A percentile compares a stretch with the other conserved stretches of the same genome.
Conservation (phyloP, 2,888 invertebrate genomes). For the Orthosia gothica region DNA sequence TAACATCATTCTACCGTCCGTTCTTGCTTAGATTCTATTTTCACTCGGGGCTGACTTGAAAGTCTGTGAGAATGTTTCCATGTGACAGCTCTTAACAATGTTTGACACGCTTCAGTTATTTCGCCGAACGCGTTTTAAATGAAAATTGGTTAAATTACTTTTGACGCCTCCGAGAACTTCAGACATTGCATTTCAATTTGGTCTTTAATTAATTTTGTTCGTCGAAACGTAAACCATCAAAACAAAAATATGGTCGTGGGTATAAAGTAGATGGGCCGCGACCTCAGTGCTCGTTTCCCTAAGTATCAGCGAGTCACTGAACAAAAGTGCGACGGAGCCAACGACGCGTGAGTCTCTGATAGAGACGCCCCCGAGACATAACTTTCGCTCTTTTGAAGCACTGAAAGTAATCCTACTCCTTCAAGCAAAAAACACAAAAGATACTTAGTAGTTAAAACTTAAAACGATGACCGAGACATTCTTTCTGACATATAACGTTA, state of each 20-base stretch:
- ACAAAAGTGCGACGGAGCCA: conserved; percentile 77
- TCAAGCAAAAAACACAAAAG: conserved; percentile 52
- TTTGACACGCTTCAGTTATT: conserved; percentile 15
- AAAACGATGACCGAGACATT: conserved; percentile 43
- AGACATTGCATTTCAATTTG: conserved; percentile 37
- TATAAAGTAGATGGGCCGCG: conserved; percentile 69
- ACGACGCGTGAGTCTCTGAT: conserved; percentile 82
- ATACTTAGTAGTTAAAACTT: conserved; percentile 52
- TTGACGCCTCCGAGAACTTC: conserved; percentile 18
- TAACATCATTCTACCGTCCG: conserved; percentile 64
- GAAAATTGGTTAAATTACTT: conserved; percentile 35
- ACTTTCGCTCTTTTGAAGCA: conserved; percentile 62
- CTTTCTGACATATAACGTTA: conserved; percentile 47
- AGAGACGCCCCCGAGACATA: conserved; percentile 69
- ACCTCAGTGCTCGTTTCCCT: conserved; percentile 63
- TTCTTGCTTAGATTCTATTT: conserved; percentile 66
- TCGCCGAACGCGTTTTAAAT: conserved; percentile 16
- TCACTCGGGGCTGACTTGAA: conserved; percentile 31
- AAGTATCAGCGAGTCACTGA: conserved; percentile 75
- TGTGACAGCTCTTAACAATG: conserved; percentile 42
- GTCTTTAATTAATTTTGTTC: conserved; percentile 48
- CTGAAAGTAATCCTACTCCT: conserved; percentile 54
- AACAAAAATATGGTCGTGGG: conserved; percentile 61
- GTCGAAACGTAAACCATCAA: conserved; percentile 40
- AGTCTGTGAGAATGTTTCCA: conserved; percentile 39